Evolutionary conservation across 2,888 invertebrate genomes (phyloP).

Genomic region (Ormyrus labotus): DNA sequence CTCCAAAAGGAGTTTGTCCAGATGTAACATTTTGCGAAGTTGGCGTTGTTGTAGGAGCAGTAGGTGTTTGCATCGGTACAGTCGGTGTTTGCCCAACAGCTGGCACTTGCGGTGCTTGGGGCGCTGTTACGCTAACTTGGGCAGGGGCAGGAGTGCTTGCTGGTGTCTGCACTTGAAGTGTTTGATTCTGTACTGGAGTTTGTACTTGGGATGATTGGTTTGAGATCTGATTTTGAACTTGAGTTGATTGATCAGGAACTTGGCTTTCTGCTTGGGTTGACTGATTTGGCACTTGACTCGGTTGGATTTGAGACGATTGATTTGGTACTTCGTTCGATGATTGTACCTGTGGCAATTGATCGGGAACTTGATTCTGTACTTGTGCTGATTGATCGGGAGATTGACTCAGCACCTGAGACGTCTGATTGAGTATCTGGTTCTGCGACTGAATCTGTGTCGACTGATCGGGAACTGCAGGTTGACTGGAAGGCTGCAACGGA

Average conservation of each 20-base stretch:
- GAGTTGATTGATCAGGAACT: conserved; percentile 59
- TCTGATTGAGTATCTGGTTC: conserved; percentile 45
- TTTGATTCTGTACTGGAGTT: conserved; percentile 57
- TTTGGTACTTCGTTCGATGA: conserved; percentile 56
- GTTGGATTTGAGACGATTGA: conserved; percentile 58
- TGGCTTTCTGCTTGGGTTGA: conserved; percentile 56
- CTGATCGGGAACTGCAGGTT: conserved; percentile 54
- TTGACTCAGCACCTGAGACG: conserved; percentile 57
- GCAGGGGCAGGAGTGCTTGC: conserved; percentile 52
- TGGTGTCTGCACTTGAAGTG: conserved; percentile 55
- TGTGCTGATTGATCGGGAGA: conserved; percentile 65
- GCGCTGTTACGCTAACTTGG: conserved; percentile 42
- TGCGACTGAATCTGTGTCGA: conserved; percentile 42
- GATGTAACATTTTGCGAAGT: conserved; percentile 61
- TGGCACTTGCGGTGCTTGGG: conserved; percentile 60
- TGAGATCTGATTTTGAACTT: conserved; percentile 59
- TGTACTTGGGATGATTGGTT: conserved; percentile 61
- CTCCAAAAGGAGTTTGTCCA: conserved; percentile 63
- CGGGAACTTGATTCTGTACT: conserved; percentile 59
- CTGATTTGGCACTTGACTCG: conserved; percentile 54
- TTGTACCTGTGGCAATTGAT: conserved; percentile 60
- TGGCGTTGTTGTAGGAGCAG: conserved; percentile 62
- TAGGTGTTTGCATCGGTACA: conserved; percentile 57
- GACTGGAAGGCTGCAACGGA: conserved; percentile 50
- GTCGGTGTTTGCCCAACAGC: conserved; percentile 64